These are phyloP conservation scores for Rhincodon typus DNA, from an alignment of 2,797 vertebrate genomes.

Conservation along the genomic window DNA sequence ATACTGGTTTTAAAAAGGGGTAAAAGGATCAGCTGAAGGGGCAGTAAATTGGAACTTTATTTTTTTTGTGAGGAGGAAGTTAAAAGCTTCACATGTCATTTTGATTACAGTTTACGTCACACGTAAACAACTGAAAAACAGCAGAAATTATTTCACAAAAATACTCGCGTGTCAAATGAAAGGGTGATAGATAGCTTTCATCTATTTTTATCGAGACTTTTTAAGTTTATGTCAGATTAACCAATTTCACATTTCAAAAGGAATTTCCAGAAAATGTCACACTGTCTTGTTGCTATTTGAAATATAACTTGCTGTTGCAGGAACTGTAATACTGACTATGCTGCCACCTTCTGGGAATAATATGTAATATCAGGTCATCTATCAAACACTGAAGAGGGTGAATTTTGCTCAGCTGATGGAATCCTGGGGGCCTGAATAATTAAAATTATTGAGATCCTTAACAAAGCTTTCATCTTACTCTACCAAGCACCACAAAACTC, in stretches of 20 bases:
- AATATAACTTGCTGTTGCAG: neutral
- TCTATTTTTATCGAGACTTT: neutral
- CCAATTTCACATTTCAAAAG: neutral
- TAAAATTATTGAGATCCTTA: neutral
- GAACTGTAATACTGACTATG: neutral
- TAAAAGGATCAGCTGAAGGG: neutral
- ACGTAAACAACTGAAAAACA: neutral
- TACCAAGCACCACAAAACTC: no score
- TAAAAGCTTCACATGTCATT: neutral
- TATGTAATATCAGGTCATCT: neutral
- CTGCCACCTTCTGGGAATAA: conserved; percentile 16
- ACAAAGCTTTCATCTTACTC: neutral
- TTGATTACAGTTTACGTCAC: neutral
- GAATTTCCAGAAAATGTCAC: neutral
- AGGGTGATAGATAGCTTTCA: neutral
- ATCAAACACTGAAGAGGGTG: no score
- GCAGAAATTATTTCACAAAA: neutral
- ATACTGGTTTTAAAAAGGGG: neutral
- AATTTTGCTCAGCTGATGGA: neutral
- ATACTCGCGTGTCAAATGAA: neutral
- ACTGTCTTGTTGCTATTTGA: neutral
- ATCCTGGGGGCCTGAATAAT: neutral
- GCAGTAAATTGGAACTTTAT: neutral
- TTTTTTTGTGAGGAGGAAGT: no score
- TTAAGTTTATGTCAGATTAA: neutral